Percentiles rank a stretch among this genome's conserved stretches.
Evolutionary conservation across 1,140 invertebrate genomes (phyloP).

Genomic region (Lordiphosa collinella): DNA sequence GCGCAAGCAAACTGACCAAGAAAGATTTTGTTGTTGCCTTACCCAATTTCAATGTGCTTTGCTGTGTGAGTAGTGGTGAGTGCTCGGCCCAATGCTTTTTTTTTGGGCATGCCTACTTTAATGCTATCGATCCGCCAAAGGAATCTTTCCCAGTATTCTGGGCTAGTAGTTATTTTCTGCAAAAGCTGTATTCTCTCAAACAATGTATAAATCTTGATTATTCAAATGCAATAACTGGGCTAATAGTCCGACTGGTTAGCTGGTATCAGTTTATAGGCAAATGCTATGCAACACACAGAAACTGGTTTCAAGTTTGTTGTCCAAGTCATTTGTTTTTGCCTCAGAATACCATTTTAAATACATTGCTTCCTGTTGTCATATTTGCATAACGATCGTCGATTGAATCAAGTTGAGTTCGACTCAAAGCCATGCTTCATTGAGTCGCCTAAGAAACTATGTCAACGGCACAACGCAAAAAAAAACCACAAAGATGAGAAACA

Average conservation of each 20-base stretch:
- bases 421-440: conserved; percentile 31
- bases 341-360: conserved; percentile 33
- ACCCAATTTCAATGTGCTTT: too few relatives aligned
- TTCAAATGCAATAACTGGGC: not conserved
- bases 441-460: conserved; percentile 50
- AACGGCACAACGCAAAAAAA: conserved; percentile 58
- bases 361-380: conserved; percentile 32
- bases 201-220: too few relatives aligned
- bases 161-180: too few relatives aligned
- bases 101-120: too few relatives aligned
- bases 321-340: conserved; percentile 34
- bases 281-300: not conserved
- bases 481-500: conserved; percentile 20
- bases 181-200: too few relatives aligned
- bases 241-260: not conserved
- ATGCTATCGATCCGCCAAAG: too few relatives aligned
- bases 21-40: too few relatives aligned
- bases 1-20: too few relatives aligned
- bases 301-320: conserved; percentile 31
- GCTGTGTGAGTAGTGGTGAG: too few relatives aligned
- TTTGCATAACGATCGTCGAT: conserved; percentile 35
- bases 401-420: conserved; percentile 24
- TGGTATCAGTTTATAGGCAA: conserved; percentile 1
- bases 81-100: too few relatives aligned
- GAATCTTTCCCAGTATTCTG: too few relatives aligned